Evolutionary conservation across 2,797 vertebrate genomes (phyloP), one percentile per base, ranked within the genome.

Genomic region (Spondyliosoma cantharus): DNA sequence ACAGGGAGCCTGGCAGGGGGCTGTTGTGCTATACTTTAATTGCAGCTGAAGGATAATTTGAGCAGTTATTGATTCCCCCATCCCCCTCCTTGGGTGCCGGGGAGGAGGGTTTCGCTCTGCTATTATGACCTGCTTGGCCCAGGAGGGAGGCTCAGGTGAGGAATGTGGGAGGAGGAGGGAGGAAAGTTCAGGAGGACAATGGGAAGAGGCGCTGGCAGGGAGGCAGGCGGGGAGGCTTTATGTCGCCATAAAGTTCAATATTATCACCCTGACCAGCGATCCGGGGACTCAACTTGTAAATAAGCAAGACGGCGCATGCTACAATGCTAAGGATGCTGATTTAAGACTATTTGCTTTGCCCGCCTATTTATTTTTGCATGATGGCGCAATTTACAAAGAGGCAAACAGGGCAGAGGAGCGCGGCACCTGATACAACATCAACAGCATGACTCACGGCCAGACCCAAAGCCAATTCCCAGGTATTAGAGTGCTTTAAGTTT

Each of bases 401-500:
- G 62, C 71, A 56, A 80, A 73, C 74, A 62, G 64, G 80, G 58
- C 29, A n/a, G 32, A 88, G 59, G 81, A 71, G 59, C 64, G 76
- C 82, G 60, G 64, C n/a, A 71, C 67, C 82, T 46, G 81, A 89
- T 89, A 80, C 57, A 69, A 88, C 89, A 91, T 92, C 87, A 93
- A 91, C 89, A 89, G 88, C 86, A 88, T 93, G 91, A 95, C 87
- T 87, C 93, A 93, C 85, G 54, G 82, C 85, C 68, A 65, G 85
- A 91, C 89, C 90, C 88, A 90, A 93, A 94, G 93, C 93, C 94
- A 93, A 95, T 95, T 95, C 89, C 92, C 89, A 95, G 93, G 94
- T 94, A 95, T 95, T 94, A 94, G 93, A 95, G 93, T 94, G 89
- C 90, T 94, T 93, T 92, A 93, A 92, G 93, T 95, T 96, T 96